Percentiles rank a stretch among this genome's conserved stretches.
Evolutionary conservation across 1,140 invertebrate genomes (phyloP).

Genomic region (Megalopta genalis): DNA sequence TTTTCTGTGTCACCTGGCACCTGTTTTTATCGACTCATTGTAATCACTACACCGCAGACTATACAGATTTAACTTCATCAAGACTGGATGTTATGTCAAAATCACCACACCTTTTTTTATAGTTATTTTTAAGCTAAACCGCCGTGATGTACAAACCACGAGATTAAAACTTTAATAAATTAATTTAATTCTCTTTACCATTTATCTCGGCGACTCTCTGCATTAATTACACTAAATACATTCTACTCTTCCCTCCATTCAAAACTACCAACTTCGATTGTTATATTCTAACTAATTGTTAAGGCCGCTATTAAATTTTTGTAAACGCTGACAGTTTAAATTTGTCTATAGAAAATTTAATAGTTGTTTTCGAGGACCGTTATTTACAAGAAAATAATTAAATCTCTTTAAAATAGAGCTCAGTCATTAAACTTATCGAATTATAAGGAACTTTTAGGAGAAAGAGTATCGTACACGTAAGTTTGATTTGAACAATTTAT

Average conservation of each 20-base stretch:
- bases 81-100: slow-evolving; percentile 48
- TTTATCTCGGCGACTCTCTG: background rate
- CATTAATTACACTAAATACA: background rate
- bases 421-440: too few relatives aligned
- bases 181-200: slow-evolving; percentile 46
- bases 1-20: slow-evolving; percentile 13
- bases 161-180: slow-evolving; percentile 63
- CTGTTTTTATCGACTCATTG: slow-evolving; percentile 20
- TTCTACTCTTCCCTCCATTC: background rate
- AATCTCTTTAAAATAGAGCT: too few relatives aligned
- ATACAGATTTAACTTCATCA: slow-evolving; percentile 11
- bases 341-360: too few relatives aligned
- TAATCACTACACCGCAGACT: background rate
- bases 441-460: too few relatives aligned
- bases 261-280: too few relatives aligned
- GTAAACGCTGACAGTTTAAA: too few relatives aligned
- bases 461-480: background rate
- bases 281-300: too few relatives aligned
- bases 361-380: too few relatives aligned
- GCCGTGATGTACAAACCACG: slow-evolving; percentile 55
- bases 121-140: slow-evolving; percentile 52
- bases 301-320: too few relatives aligned
- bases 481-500: slow-evolving; percentile 57
- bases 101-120: slow-evolving; percentile 42
- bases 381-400: too few relatives aligned